phyloP scores from a whole-genome alignment of 53 echinoderm and acorn worm species.

The Stichopus horrens region DNA sequence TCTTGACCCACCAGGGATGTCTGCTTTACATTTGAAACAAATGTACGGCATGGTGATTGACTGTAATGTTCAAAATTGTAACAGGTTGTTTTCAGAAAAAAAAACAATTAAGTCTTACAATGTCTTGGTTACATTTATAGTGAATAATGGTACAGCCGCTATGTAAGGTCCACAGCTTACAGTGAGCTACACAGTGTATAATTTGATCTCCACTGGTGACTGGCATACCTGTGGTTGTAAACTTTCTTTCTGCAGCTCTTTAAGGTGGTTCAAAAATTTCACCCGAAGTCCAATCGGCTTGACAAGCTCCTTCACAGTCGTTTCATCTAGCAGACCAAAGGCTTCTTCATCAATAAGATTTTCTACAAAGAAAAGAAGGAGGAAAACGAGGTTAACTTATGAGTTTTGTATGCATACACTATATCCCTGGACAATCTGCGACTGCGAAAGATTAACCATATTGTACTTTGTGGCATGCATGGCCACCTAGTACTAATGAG shows the following conservation, averaged over 20 bases:
- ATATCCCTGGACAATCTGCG: too few species aligned
- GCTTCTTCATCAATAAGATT: slow-evolving; percentile 38
- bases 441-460: too few species aligned
- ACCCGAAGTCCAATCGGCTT: slow-evolving; percentile 29
- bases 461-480: too few species aligned
- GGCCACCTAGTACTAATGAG: too few species aligned
- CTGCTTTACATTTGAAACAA: neutral
- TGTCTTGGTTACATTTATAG: too few species aligned
- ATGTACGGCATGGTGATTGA: slow-evolving; percentile 11
- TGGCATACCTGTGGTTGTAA: too few species aligned
- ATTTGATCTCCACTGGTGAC: neutral
- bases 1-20: slow-evolving; percentile 10
- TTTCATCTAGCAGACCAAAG: slow-evolving; percentile 8
- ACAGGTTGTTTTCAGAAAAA: too few species aligned
- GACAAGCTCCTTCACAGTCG: slow-evolving; percentile 30
- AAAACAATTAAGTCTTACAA: too few species aligned
- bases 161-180: neutral
- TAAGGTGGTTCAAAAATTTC: neutral
- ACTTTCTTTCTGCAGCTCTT: neutral
- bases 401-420: too few species aligned
- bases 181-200: neutral
- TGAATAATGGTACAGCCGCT: too few species aligned
- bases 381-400: too few species aligned
- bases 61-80: neutral
- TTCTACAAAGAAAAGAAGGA: neutral